Evolutionary conservation across 1,140 invertebrate genomes (phyloP).

Genomic region (Lerema accius): DNA sequence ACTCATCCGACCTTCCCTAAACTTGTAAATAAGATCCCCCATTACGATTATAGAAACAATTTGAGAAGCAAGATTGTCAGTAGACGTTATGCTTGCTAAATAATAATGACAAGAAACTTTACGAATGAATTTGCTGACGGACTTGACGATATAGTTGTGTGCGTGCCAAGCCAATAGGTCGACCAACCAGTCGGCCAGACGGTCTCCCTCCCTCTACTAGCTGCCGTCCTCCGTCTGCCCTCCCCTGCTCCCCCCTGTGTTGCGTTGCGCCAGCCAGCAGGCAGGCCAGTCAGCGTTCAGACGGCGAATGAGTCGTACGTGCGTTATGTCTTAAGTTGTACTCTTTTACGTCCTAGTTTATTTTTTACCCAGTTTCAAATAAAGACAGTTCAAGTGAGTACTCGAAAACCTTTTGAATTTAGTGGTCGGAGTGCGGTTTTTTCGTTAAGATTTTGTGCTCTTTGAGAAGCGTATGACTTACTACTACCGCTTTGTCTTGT

Average conservation of each 20-base stretch:
- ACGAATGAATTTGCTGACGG: conserved; percentile 62
- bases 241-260: conserved; percentile 54
- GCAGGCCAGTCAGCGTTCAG: conserved; percentile 74
- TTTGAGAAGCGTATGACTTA: conserved; percentile 57
- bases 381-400: conserved; percentile 58
- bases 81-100: conserved; percentile 55
- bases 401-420: conserved; percentile 19
- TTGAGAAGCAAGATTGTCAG: conserved; percentile 28
- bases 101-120: conserved; percentile 64
- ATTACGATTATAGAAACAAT: not conserved
- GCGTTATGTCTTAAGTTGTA: conserved; percentile 42
- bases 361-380: conserved; percentile 60
- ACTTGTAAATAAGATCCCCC: not conserved
- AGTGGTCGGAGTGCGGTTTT: conserved; percentile 21
- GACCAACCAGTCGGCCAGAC: conserved; percentile 79
- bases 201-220: conserved; percentile 73
- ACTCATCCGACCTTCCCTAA: not conserved
- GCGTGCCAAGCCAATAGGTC: conserved; percentile 75
- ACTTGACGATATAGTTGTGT: conserved; percentile 64
- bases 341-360: conserved; percentile 71
- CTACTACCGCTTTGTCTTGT: conserved; percentile 77
- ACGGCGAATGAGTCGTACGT: conserved; percentile 49
- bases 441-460: conserved; percentile 32
- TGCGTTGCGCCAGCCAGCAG: conserved; percentile 71
- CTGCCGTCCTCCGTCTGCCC: conserved; percentile 69